Evolutionary conservation across 2,888 invertebrate species (phyloP), one percentile per base, ranked within the genome.

Genomic region (Listrodromus nycthemerus): DNA sequence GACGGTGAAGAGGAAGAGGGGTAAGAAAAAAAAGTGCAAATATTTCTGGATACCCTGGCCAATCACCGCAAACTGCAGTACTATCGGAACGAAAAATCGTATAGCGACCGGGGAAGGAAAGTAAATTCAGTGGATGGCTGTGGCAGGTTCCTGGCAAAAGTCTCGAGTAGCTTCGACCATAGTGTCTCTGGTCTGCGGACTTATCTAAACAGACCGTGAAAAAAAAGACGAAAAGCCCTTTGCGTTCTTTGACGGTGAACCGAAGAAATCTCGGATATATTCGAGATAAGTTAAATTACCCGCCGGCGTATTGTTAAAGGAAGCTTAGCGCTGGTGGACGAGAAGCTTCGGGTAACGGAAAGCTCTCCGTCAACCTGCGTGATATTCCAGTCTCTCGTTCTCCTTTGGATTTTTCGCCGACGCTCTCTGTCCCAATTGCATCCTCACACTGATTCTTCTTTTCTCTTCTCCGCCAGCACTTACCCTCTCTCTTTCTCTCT

Each of bases 231-330:
- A 16, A 27, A 21, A 71, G 37, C n/a, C 48, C 50, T 48, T 27
- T 50, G 45, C 21, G 65, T 37, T 78, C 83, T 86, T 84, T 82
- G 85, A 77, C 82, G 85, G 82, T 83, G 75, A 75, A 67, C 74
- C 75, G 73, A 55, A 83, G 69, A 85, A 83, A 84, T 84, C 84
- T 83, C 70, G 81, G 76, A 76, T 86, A 81, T 66, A 85, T 79
- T 65, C 76, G 66, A 87, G 86, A 87, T 87, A 87, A 86, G 70
- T 82, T 86, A 86, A 84, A 87, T 87, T 87, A 82, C 84, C 85
- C 80, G 77, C 76, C 81, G 81, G 84, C 80, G 70, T 65, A 84
- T 84, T 77, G 85, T 80, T 82, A 86, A 73, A 85, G 80, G 55
- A 70, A 80, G 70, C 77, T 55, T 71, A 21, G 71, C 79, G 65